Base-by-base conservation (phyloP, 2,888 invertebrate genomes). In the Caenorhabditis uteleia region DNA sequence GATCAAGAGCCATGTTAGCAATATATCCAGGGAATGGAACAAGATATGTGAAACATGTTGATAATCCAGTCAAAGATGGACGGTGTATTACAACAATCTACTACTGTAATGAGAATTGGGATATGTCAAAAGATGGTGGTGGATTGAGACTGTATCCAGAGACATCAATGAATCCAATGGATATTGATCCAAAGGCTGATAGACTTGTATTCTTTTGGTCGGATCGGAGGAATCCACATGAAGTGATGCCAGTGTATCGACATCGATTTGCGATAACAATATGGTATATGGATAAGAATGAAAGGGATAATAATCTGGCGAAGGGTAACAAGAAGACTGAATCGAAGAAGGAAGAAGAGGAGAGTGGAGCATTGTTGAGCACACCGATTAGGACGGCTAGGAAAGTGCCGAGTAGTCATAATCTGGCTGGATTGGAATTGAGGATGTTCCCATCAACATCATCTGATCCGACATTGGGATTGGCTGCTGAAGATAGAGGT, bases 131-230 rank as follows among this genome's bases (percentile, higher is more conserved):
- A 83, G 78, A 78, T 84, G 95, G 95, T 3, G 95, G 95, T 10
- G 86, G 93, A 38, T 87, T 95, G 74, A 88, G 94, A 85, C 92
- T 97, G 84, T 93, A 92, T 82, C 95, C 95, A 0, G 91, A 91
- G 84, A 91, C 91, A 26, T 89, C 89, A 85, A 88, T 89, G 33
- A 89, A 91, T 75, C 88, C 89, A 81, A 91, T 89, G 42, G 91
- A 93, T 82, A 92, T 97, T 79, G 93, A 91, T 83, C 95, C 95
- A 0, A 87, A 91, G 50, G 94, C 95, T 85, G 95, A 97, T 85
- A 86, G 95, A 59, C 89, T 95, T 84, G 87, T 95, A 78, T 94
- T 95, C 86, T 97, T 97, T 87, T 97, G 95, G 95, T 95, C 95
- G 0, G 95, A 95, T 82, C 87, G 91, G 77, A 88, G 95, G 74